Conservation (phyloP, 1,140 invertebrate genomes). For the Anadara kagoshimensis region DNA sequence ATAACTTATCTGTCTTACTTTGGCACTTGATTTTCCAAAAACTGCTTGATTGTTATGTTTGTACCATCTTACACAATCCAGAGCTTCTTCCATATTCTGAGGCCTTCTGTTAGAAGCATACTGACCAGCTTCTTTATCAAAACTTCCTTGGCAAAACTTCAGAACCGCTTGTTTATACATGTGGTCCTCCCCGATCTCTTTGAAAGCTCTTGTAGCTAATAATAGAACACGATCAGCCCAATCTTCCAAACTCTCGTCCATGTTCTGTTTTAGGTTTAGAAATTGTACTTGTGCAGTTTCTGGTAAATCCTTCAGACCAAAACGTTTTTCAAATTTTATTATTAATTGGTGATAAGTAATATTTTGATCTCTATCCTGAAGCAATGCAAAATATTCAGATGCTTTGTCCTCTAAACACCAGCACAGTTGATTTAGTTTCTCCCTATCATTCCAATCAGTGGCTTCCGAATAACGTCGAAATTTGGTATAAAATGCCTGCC, state of each 20-base stretch:
- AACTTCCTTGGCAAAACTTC: conserved; percentile 12
- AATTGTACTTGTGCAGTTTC: conserved; percentile 24
- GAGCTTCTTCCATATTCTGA: background rate
- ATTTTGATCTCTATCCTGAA: background rate
- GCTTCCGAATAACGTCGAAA: background rate
- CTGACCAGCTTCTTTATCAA: conserved; percentile 22
- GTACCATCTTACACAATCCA: background rate
- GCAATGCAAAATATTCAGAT: conserved; percentile 17
- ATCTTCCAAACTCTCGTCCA: conserved; percentile 14
- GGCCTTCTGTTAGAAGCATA: background rate
- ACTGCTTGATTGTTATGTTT: conserved; percentile 9
- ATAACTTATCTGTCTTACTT: background rate
- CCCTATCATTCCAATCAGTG: background rate
- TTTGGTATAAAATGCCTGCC: conserved; percentile 17
- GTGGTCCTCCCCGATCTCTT: conserved; percentile 12
- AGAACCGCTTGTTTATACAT: conserved; percentile 22
- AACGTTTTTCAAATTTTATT: conserved; percentile 19
- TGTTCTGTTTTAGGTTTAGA: background rate
- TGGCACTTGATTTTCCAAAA: background rate
- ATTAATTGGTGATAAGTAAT: background rate
- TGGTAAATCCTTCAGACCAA: conserved; percentile 14
- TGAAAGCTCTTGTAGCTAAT: conserved; percentile 8
- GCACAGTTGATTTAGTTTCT: conserved; percentile 19
- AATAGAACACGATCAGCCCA: conserved; percentile 32
- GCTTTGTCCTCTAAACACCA: conserved; percentile 30